These are phyloP conservation scores for Chionomys nivalis DNA, from an alignment of 2,113 vertebrate genomes.

Conservation along the genomic window DNA sequence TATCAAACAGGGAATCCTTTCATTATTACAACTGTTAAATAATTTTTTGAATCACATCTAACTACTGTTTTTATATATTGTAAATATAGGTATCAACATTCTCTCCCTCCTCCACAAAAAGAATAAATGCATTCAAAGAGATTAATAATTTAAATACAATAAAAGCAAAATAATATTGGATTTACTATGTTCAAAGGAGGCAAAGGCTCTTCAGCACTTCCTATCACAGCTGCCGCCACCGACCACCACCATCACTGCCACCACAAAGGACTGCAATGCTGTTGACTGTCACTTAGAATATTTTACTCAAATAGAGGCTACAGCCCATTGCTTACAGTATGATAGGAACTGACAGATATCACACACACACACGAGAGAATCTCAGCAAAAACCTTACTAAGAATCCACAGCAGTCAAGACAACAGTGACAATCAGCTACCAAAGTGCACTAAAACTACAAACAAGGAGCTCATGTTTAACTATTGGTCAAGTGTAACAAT, in stretches of 20 bases:
- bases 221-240: rapidly evolving
- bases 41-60: not conserved
- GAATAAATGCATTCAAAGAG: slow-evolving; percentile 1
- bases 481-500: not conserved
- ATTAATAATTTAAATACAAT: slow-evolving; percentile 47
- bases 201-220: not conserved
- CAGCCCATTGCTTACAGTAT: not conserved
- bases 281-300: not conserved
- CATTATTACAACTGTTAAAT: not conserved
- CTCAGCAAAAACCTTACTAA: slow-evolving; percentile 37
- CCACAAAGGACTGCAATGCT: not conserved
- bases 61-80: slow-evolving; percentile 10
- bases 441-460: not conserved
- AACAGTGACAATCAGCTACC: not conserved
- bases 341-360: not conserved
- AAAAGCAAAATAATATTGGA: slow-evolving; percentile 49
- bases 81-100: slow-evolving; percentile 22
- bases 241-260: too few relatives aligned
- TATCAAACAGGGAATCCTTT: slow-evolving; percentile 44
- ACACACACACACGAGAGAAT: not conserved
- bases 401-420: slow-evolving; percentile 7
- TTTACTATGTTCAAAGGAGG: not conserved
- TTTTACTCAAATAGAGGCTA: slow-evolving; percentile 6
- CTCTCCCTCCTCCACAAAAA: not conserved
- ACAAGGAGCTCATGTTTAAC: not conserved